Evolutionary conservation across 2,888 invertebrate species (phyloP), one percentile per base, ranked within the genome.

Genomic region (Pecten maximus): DNA sequence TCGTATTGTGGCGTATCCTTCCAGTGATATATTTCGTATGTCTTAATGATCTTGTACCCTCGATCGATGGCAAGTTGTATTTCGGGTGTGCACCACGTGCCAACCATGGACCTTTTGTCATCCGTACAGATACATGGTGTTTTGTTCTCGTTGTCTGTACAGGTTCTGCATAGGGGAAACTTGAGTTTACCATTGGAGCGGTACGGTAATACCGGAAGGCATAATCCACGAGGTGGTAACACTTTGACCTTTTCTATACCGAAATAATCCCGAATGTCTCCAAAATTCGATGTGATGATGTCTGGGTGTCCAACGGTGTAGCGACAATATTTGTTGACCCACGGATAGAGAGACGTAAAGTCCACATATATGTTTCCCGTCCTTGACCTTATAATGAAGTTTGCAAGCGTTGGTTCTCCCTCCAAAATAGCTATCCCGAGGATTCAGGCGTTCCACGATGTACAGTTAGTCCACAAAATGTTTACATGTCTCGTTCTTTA

Each of bases 11-110:
- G n/a, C n/a, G n/a, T n/a, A n/a, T 91, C 91, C 93, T 48, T 93
- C 90, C 91, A 92, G 89, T 96, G 94, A 94, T 96, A 96, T 28
- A 96, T 94, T 92, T 96, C 96, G 86, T 93, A 92, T 16, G 96
- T 93, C 87, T 96, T 92, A 0, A 95, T 3, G 40, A 96, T 93
- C 87, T 91, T 90, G 90, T 97, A 97, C 0, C 96, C 96, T 48
- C 92, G 91, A 90, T 93, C 87, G 0, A 95, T 39, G 10, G 96
- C 96, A 91, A 94, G 95, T 40, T 93, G 40, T 0, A 97, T 87
- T 92, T 97, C 97, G 28, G 95, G 95, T 0, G 94, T 93, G 28
- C 96, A 95, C 96, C 95, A 97, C 1, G 96, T 96, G 12, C 96
- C 95, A 0, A 54, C 90, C 4, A 96, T 90, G 8, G 88, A 88